Percentiles rank a stretch among this genome's conserved stretches.
Conservation (phyloP, 2,797 vertebrate species). For the Sebastes dallii region DNA sequence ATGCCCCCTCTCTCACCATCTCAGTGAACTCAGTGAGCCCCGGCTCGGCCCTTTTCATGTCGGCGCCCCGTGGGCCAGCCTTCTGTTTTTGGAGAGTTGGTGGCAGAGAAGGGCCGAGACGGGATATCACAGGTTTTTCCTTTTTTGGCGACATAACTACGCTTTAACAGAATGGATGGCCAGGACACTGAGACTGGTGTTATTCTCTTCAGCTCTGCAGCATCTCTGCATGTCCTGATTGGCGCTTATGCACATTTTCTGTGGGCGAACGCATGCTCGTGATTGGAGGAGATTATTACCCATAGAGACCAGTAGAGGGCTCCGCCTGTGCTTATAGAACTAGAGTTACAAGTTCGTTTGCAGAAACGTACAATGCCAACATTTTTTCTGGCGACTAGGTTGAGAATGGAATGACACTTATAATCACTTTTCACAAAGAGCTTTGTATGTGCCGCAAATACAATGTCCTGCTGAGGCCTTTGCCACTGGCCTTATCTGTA, state of each 20-base stretch:
- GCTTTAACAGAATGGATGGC: no score
- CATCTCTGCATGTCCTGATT: no score
- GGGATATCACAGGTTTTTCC: not conserved
- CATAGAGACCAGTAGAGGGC: no score
- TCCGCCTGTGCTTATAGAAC: no score
- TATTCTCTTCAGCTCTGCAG: no score
- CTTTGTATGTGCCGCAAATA: conserved; percentile 17
- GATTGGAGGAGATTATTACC: no score
- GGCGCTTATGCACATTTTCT: no score
- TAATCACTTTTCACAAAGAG: conserved; percentile 21
- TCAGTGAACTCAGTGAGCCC: not conserved
- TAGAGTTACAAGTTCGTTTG: no score
- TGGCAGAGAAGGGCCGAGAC: not conserved
- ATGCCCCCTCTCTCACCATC: not conserved
- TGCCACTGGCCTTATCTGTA: conserved; percentile 4
- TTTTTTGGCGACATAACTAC: no score
- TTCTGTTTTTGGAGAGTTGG: not conserved
- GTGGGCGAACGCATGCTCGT: no score
- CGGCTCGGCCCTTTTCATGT: not conserved
- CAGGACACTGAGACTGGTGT: no score
- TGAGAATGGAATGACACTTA: conserved; percentile 3
- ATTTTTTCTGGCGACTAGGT: not conserved
- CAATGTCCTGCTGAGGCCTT: conserved; percentile 6
- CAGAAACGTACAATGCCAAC: not conserved
- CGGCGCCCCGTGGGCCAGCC: not conserved